phyloP scores from a whole-genome alignment of 2,797 vertebrate species.

The Sebastes trivittatus region DNA sequence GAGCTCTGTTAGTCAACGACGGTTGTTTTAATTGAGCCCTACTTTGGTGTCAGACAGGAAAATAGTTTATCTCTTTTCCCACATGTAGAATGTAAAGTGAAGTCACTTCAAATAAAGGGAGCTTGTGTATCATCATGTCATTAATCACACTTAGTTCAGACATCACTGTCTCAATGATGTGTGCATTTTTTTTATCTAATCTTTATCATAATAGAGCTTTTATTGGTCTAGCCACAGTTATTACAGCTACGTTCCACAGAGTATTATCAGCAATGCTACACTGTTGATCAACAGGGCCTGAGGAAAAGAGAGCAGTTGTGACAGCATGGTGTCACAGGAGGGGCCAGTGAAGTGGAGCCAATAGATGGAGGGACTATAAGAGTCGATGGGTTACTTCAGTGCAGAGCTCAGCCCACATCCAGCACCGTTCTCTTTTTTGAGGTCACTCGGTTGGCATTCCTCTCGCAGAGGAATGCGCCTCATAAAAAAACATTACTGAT shows the following conservation, averaged over 20 bases:
- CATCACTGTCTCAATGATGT: background rate
- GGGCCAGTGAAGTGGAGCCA: background rate
- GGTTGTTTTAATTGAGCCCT: conserved; percentile 72
- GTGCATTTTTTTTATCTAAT: background rate
- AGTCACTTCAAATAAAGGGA: background rate
- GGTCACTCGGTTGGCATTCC: conserved; percentile 32
- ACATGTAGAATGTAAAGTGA: background rate
- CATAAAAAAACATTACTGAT: conserved; percentile 52
- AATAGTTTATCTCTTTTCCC: background rate
- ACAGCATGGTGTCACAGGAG: conserved; percentile 20
- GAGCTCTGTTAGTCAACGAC: conserved; percentile 66
- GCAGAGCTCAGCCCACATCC: background rate
- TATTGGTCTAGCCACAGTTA: conserved; percentile 41
- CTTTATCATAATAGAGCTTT: conserved; percentile 41
- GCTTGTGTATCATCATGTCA: background rate
- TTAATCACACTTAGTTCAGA: conserved; percentile 12
- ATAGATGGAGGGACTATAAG: background rate
- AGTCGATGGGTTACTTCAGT: conserved; percentile 33
- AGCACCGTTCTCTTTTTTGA: background rate
- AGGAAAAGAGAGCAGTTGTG: background rate
- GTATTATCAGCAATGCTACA: conserved; percentile 8
- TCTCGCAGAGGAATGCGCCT: conserved; percentile 36
- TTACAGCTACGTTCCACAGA: conserved; percentile 10
- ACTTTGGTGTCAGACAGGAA: conserved; percentile 41
- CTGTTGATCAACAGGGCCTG: conserved; percentile 46